phyloP scores from a whole-genome alignment of 1,140 invertebrate genomes.

The Musca vetustissima region DNA sequence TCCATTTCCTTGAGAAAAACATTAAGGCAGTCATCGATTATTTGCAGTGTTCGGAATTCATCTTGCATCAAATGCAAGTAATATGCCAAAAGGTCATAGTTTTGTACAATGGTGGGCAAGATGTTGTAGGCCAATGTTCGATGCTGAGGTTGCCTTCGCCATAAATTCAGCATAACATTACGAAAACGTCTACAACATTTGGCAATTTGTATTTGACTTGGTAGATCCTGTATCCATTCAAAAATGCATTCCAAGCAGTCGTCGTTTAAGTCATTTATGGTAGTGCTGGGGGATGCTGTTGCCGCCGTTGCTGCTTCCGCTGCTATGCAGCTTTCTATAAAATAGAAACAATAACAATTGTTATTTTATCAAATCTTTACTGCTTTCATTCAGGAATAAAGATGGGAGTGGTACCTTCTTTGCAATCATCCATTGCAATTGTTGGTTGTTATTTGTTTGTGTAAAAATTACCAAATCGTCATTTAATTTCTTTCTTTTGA shows the following conservation, averaged over 20 bases:
- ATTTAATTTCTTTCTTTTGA: no score
- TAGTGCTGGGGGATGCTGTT: background rate
- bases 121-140: conserved; percentile 40
- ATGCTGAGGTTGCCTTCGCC: conserved; percentile 37
- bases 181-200: conserved; percentile 39
- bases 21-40: conserved; percentile 37
- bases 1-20: conserved; percentile 39
- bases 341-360: no score
- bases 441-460: no score
- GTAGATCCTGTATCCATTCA: conserved; percentile 37
- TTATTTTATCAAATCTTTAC: no score
- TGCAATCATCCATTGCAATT: no score
- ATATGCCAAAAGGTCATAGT: conserved; percentile 40
- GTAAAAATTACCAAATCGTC: no score
- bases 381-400: no score
- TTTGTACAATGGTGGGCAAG: conserved; percentile 40
- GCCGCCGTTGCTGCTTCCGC: background rate
- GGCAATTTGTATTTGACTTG: conserved; percentile 39
- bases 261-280: conserved; percentile 34
- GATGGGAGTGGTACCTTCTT: no score
- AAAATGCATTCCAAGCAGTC: conserved; percentile 46
- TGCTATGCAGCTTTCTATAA: no score
- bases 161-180: conserved; percentile 35
- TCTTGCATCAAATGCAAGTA: conserved; percentile 38
- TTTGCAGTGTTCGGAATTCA: conserved; percentile 33